phyloP scores from a whole-genome alignment of 1,140 invertebrate genomes.

The Mycetomoellerius zeteki region DNA sequence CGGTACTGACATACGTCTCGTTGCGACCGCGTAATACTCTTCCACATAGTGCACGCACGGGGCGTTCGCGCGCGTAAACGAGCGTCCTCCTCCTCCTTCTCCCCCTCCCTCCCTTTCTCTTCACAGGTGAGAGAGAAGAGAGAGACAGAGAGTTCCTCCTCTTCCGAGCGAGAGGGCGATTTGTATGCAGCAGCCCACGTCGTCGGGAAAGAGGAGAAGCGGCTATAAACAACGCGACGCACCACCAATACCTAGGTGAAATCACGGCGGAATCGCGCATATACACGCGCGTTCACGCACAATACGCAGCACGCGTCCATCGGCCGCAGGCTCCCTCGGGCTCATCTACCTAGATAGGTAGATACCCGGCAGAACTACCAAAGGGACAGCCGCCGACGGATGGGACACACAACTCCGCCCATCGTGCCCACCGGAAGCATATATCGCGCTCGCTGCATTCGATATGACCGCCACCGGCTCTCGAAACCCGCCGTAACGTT shows the following conservation, averaged over 20 bases:
- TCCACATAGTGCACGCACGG: slow-evolving; percentile 46
- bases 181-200: slow-evolving; percentile 81
- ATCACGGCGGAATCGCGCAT: slow-evolving; percentile 70
- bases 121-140: slow-evolving; percentile 67
- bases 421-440: slow-evolving; percentile 81
- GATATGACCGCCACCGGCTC: slow-evolving; percentile 76
- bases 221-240: slow-evolving; percentile 85
- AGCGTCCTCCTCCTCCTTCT: slow-evolving; percentile 27
- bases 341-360: slow-evolving; percentile 52
- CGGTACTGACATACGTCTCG: slow-evolving; percentile 34
- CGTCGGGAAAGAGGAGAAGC: slow-evolving; percentile 83
- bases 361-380: slow-evolving; percentile 59
- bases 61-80: slow-evolving; percentile 68
- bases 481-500: slow-evolving; percentile 65
- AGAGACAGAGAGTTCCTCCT: slow-evolving; percentile 64
- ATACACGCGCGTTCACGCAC: slow-evolving; percentile 46
- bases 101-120: neutral
- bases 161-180: slow-evolving; percentile 77
- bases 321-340: slow-evolving; percentile 26
- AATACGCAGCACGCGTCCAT: slow-evolving; percentile 50
- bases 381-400: slow-evolving; percentile 79
- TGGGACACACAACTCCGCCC: slow-evolving; percentile 77
- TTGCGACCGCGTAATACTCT: slow-evolving; percentile 48
- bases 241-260: slow-evolving; percentile 79
- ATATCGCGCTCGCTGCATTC: slow-evolving; percentile 82